A percentile compares a stretch with the other conserved stretches of the same genome.
Conservation (phyloP, 1,140 invertebrate genomes). For the Diorhabda carinulata region DNA sequence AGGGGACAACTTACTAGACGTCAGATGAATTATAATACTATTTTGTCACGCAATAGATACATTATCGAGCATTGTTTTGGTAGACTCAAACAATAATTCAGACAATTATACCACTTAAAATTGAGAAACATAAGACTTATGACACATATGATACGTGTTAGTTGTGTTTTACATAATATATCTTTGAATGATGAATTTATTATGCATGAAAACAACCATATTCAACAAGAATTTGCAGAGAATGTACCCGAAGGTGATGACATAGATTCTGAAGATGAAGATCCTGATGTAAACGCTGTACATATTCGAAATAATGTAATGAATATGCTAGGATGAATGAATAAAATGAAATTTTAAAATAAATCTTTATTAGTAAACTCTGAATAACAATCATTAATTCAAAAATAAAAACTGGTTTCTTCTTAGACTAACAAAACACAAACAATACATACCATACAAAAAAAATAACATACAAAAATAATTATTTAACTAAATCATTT, state of each 20-base stretch:
- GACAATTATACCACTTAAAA: conserved; percentile 24
- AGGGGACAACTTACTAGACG: conserved; percentile 18
- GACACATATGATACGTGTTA: conserved; percentile 10
- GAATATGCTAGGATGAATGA: conserved; percentile 1
- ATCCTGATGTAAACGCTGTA: not conserved
- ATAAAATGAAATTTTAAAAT: not conserved
- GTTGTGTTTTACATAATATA: conserved; percentile 10
- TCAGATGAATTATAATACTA: conserved; percentile 24
- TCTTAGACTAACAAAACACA: no score
- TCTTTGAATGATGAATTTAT: conserved; percentile 6
- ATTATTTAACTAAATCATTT: no score
- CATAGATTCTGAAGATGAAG: conserved; percentile 3
- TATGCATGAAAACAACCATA: not conserved
- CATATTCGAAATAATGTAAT: conserved; percentile 2
- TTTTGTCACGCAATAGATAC: conserved; percentile 19
- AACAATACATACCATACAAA: no score
- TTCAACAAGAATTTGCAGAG: conserved; percentile 1
- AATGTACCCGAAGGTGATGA: conserved; percentile 4
- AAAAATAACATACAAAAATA: no score
- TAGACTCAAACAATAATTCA: conserved; percentile 26
- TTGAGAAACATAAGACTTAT: conserved; percentile 18
- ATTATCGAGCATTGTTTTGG: conserved; percentile 28
- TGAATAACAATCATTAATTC: no score
- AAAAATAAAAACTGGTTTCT: no score
- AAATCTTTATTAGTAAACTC: not conserved